phyloP scores from a whole-genome alignment of 2,113 vertebrate species.

The Narcine bancroftii region DNA sequence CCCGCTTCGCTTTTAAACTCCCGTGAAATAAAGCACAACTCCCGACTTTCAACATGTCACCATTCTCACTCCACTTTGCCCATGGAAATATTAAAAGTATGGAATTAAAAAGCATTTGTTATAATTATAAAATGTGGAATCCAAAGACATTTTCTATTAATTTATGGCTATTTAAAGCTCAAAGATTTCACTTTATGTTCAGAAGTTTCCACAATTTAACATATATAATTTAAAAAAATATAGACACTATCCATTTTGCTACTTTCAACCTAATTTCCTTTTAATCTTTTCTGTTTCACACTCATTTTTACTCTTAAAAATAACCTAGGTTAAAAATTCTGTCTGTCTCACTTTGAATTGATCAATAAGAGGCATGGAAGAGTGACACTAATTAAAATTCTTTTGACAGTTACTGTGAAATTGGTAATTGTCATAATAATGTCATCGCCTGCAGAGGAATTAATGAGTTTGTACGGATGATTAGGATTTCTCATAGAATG shows the following conservation, averaged over 20 bases:
- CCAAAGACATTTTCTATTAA: background rate
- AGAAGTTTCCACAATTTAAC: background rate
- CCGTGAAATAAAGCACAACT: no score
- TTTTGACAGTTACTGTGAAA: background rate
- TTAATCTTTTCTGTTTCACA: background rate
- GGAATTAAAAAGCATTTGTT: background rate
- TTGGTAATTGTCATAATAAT: slow-evolving; percentile 10
- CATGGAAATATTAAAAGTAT: background rate
- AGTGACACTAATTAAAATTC: background rate
- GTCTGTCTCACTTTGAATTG: background rate
- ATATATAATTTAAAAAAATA: background rate
- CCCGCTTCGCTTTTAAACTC: no score
- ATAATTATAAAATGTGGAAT: background rate
- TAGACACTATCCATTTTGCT: background rate
- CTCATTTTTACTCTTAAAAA: background rate
- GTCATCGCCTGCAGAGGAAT: background rate
- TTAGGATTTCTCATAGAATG: background rate
- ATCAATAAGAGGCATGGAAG: background rate
- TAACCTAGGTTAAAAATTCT: background rate
- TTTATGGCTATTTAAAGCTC: background rate
- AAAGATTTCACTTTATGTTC: background rate
- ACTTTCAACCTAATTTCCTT: background rate
- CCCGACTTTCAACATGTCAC: no score
- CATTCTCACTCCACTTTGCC: no score
- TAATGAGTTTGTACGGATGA: background rate